Base-by-base conservation (phyloP, 2,113 vertebrate genomes). In the Cheilinus undulatus region DNA sequence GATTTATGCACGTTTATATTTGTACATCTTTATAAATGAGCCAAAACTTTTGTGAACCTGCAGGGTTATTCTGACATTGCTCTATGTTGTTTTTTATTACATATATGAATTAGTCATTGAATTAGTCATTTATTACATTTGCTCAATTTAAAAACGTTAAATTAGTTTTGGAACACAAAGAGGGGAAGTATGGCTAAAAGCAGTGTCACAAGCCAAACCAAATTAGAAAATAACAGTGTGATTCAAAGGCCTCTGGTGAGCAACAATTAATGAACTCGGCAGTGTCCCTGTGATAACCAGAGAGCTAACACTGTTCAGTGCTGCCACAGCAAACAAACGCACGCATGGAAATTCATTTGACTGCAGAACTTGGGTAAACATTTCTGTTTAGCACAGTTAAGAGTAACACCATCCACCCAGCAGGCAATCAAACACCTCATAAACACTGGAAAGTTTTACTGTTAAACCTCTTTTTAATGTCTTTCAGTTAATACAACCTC, bases 81-180 rank as follows among this genome's bases (percentile, higher is more conserved):
- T 15, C 13, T 15, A 11, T 42, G 17, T 13, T 12, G 7, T 54
- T 28, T 76, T 64, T 78, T 24, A 82, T 79, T 73, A 66, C 34
- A 13, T 64, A 54, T 76, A 42, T 68, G 23, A 63, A 66, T 65
- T 27, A 84, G 36, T 74, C 67, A 81, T 76, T 68, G 23, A 63
- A 66, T 65, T 27, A 84, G 36, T 74, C 67, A 81, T 76, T 83
- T 7, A 20, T 82, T 53, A 65, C 40, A 75, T 88, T 73, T 65
- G 40, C 36, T 64, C 58, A 66, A 80, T 86, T 69, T 23, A 2
- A 73, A 45, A 72, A 69, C 80, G 66, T 78, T 73, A 83, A 80
- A 88, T 86, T 83, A 77, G 69, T 85, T 90, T 84, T 77, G 62
- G 62, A 76, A 87, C 80, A 86, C 72, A 81, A 85, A 71, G 69